Percentiles rank a stretch among this genome's conserved stretches.
Evolutionary conservation across 2,113 vertebrate species (phyloP).

Genomic region (Ictidomys tridecemlineatus): DNA sequence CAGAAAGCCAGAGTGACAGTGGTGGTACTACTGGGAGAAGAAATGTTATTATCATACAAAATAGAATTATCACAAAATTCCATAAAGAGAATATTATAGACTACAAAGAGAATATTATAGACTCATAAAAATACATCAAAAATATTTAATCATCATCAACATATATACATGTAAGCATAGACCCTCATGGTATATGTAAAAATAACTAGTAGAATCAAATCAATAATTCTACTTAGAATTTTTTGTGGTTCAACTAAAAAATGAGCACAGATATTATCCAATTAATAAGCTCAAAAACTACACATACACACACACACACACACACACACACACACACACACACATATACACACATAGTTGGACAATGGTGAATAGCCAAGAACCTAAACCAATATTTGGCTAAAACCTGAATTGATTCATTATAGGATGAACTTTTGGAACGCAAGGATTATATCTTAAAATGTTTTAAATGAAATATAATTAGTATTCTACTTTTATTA

Average conservation of each 20-base stretch:
- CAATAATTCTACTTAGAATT: not conserved
- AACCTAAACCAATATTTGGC: slow-evolving; percentile 39
- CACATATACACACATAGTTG: not conserved
- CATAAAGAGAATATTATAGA: not conserved
- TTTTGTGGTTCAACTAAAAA: not conserved
- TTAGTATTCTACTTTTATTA: slow-evolving; percentile 20
- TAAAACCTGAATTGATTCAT: slow-evolving; percentile 25
- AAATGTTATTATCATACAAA: not conserved
- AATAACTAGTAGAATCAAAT: slow-evolving; percentile 22
- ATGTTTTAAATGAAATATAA: slow-evolving; percentile 24
- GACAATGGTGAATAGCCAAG: not conserved
- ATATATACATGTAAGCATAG: not conserved
- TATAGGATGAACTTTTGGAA: slow-evolving; percentile 15
- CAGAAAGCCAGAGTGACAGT: not conserved
- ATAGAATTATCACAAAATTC: not conserved
- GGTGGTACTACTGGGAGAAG: not conserved
- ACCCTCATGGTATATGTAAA: not conserved
- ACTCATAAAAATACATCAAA: not conserved
- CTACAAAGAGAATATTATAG: not conserved
- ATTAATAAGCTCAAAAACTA: not conserved
- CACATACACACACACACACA: not conserved
- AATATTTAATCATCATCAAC: not conserved
- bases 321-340: too few relatives aligned
- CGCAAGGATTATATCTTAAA: slow-evolving; percentile 33
- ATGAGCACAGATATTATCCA: not conserved